Conservation (phyloP, 1,140 invertebrate species). For the Procambarus clarkii region DNA sequence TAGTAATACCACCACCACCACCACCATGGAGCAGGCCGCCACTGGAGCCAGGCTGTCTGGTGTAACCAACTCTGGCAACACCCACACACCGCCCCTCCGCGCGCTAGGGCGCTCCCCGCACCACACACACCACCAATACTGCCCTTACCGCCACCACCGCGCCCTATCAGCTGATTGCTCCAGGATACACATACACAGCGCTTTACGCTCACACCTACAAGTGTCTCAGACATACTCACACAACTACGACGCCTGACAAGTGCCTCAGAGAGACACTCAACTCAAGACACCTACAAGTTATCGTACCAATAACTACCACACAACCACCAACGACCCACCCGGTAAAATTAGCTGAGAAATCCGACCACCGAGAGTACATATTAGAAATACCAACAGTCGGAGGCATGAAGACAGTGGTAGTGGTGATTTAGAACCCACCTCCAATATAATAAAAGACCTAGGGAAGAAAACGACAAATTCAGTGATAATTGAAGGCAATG, state of each 20-base stretch:
- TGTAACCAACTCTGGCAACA: slow-evolving; percentile 38
- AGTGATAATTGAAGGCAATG: too few relatives aligned
- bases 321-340: too few relatives aligned
- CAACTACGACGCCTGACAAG: not conserved
- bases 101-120: slow-evolving; percentile 31
- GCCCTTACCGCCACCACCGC: slow-evolving; percentile 20
- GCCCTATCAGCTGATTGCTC: slow-evolving; percentile 46
- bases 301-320: not conserved
- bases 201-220: not conserved
- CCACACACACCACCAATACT: slow-evolving; percentile 17
- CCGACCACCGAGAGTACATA: too few relatives aligned
- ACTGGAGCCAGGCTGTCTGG: slow-evolving; percentile 66
- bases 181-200: not conserved
- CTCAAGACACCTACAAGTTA: not conserved
- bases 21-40: slow-evolving; percentile 40
- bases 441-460: too few relatives aligned
- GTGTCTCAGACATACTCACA: too few relatives aligned
- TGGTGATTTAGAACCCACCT: too few relatives aligned
- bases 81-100: slow-evolving; percentile 19
- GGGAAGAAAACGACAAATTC: too few relatives aligned
- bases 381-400: too few relatives aligned
- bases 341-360: too few relatives aligned
- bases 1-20: too few relatives aligned
- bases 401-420: too few relatives aligned
- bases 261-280: not conserved